Evolutionary conservation across 2,888 invertebrate genomes (phyloP).

Genomic region (Caradrina kadenii): DNA sequence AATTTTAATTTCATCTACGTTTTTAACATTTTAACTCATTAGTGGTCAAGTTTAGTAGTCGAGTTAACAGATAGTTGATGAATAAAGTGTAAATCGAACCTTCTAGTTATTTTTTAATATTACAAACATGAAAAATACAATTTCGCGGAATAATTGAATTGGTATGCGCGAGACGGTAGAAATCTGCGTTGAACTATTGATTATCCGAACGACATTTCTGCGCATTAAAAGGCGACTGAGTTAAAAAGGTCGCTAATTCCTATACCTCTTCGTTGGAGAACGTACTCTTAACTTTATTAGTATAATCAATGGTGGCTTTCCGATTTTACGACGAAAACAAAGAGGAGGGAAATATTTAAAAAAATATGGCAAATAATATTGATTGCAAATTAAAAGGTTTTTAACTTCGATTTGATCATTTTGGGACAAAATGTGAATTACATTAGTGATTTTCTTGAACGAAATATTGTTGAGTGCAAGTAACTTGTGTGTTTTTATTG

Average conservation of each 20-base stretch:
- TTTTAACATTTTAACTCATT: no score
- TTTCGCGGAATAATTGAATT: slow-evolving; percentile 19
- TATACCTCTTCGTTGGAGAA: neutral
- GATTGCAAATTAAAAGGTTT: neutral
- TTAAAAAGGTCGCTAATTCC: slow-evolving; percentile 9
- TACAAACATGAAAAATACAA: neutral
- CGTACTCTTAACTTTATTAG: slow-evolving; percentile 13
- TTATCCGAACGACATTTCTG: slow-evolving; percentile 67
- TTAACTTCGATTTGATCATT: neutral
- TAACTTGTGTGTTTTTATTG: slow-evolving; percentile 16
- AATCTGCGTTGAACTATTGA: slow-evolving; percentile 64
- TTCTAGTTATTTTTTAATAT: no score
- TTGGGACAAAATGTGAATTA: slow-evolving; percentile 34
- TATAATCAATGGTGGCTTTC: slow-evolving; percentile 19
- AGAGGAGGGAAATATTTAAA: slow-evolving; percentile 54
- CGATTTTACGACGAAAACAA: slow-evolving; percentile 54
- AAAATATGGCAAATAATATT: neutral
- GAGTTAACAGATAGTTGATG: no score
- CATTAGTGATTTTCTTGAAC: slow-evolving; percentile 3
- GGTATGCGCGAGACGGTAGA: slow-evolving; percentile 16
- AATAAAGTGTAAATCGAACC: no score
- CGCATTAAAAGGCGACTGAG: slow-evolving; percentile 63
- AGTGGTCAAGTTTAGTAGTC: no score
- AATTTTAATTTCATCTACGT: no score
- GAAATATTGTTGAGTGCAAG: neutral